These are phyloP conservation scores for Syngnathus scovelli DNA, from an alignment of 2,113 vertebrate species.

Conservation along the genomic window DNA sequence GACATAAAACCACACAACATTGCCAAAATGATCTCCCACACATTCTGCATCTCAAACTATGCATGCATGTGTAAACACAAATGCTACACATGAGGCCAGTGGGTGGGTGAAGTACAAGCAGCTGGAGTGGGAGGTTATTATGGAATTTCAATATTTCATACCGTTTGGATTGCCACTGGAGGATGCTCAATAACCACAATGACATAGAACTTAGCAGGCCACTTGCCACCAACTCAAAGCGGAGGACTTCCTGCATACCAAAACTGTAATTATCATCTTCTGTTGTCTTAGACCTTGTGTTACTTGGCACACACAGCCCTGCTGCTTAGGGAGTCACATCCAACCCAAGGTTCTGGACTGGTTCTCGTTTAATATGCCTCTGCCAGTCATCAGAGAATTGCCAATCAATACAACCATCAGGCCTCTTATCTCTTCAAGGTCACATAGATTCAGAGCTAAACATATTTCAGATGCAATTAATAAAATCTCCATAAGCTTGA, in stretches of 20 bases:
- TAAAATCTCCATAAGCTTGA: slow-evolving; percentile 19
- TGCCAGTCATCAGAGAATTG: slow-evolving; percentile 15
- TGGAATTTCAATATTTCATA: slow-evolving; percentile 53
- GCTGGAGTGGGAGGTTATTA: slow-evolving; percentile 49
- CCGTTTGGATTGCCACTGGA: slow-evolving; percentile 37
- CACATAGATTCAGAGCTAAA: slow-evolving; percentile 16
- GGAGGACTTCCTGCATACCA: slow-evolving; percentile 24
- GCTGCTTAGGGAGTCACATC: slow-evolving; percentile 6
- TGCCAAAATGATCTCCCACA: slow-evolving; percentile 66
- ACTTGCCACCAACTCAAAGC: slow-evolving; percentile 19
- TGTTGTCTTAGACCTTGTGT: slow-evolving; percentile 9
- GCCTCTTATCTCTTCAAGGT: slow-evolving; percentile 40
- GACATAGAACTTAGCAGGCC: slow-evolving; percentile 15
- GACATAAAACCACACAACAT: slow-evolving; percentile 44
- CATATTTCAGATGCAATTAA: slow-evolving; percentile 17
- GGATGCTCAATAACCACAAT: slow-evolving; percentile 22
- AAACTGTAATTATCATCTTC: slow-evolving; percentile 18
- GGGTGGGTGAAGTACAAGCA: slow-evolving; percentile 49
- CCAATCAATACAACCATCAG: slow-evolving; percentile 45
- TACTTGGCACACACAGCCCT: not conserved
- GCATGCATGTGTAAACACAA: slow-evolving; percentile 42
- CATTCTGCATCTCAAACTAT: slow-evolving; percentile 54
- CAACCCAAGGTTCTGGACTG: not conserved
- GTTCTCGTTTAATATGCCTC: slow-evolving; percentile 19
- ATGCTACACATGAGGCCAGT: slow-evolving; percentile 41